A percentile compares a stretch with the other conserved stretches of the same genome.
Evolutionary conservation across 2,888 invertebrate genomes (phyloP).

Genomic region (Cyaniris semiargus): DNA sequence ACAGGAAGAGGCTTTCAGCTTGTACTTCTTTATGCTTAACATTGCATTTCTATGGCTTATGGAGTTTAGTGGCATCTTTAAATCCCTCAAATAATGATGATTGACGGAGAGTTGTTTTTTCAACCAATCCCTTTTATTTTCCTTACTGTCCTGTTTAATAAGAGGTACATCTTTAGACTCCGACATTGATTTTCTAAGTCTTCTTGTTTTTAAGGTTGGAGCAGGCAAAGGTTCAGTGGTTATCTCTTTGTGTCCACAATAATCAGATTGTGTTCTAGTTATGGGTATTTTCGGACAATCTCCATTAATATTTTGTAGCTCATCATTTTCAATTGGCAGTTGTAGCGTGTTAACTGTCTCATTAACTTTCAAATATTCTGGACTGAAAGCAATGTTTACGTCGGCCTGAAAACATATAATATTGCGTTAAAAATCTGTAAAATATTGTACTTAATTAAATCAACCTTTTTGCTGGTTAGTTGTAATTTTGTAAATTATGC

Average conservation of each 20-base stretch:
- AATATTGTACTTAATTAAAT: no score
- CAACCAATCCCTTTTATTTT: constrained; percentile 70
- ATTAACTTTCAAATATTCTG: not conserved
- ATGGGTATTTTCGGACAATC: constrained; percentile 50
- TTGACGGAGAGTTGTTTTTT: constrained; percentile 77
- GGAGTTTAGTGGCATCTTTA: constrained; percentile 88
- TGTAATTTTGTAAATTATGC: no score
- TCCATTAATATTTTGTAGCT: not conserved
- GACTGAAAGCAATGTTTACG: constrained; percentile 73
- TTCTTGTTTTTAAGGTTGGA: not conserved
- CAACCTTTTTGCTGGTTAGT: no score
- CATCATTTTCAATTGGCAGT: not conserved
- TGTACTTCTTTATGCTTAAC: constrained; percentile 89
- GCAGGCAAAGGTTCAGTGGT: not conserved
- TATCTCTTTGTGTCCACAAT: constrained; percentile 46
- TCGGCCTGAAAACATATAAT: constrained; percentile 76
- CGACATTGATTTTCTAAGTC: constrained; percentile 55
- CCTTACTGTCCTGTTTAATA: constrained; percentile 66
- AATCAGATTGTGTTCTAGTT: constrained; percentile 63
- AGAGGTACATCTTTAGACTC: constrained; percentile 63
- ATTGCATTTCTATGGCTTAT: constrained; percentile 93
- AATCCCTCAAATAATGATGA: constrained; percentile 86
- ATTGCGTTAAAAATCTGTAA: not conserved
- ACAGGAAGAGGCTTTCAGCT: constrained; percentile 92
- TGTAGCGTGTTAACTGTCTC: not conserved